Evolutionary conservation across 2,797 vertebrate genomes (phyloP).

Genomic region (Paratrypauchen microcephalus): DNA sequence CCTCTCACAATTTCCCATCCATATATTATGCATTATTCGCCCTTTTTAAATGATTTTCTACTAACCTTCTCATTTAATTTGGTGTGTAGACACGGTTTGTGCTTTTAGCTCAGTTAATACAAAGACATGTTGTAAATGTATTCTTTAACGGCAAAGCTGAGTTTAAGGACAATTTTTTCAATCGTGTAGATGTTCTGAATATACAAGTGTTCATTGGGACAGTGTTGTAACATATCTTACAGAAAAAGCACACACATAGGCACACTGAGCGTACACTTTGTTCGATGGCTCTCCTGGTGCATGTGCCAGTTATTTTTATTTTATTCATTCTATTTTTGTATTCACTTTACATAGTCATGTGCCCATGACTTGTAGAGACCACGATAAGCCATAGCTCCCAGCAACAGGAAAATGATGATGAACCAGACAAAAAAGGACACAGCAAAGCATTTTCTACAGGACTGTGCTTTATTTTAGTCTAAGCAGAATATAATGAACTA

Average conservation of each 20-base stretch:
- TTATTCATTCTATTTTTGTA: not conserved
- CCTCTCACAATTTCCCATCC: slow-evolving; percentile 73
- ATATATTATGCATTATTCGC: slow-evolving; percentile 83
- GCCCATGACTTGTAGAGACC: not conserved
- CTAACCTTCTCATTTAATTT: slow-evolving; percentile 79
- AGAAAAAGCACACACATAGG: too few species aligned
- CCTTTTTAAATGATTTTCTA: slow-evolving; percentile 81
- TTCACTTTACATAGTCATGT: not conserved
- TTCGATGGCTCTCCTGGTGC: not conserved
- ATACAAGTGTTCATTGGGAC: not conserved
- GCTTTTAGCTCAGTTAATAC: slow-evolving; percentile 79
- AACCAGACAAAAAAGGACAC: slow-evolving; percentile 64
- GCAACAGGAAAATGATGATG: slow-evolving; percentile 6
- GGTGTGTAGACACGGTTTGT: slow-evolving; percentile 77
- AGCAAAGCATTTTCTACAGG: slow-evolving; percentile 78
- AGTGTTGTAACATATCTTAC: not conserved
- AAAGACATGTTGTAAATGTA: slow-evolving; percentile 75
- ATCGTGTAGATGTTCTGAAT: not conserved
- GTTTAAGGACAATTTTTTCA: not conserved
- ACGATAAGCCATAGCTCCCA: slow-evolving; percentile 24
- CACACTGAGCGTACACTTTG: not conserved
- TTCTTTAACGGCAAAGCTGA: slow-evolving; percentile 43
- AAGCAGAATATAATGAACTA: slow-evolving; percentile 88
- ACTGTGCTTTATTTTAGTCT: slow-evolving; percentile 89
- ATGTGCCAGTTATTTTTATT: not conserved